These are phyloP conservation scores for Mohoua ochrocephala DNA, from an alignment of 2,113 vertebrate genomes.

Conservation along the genomic window DNA sequence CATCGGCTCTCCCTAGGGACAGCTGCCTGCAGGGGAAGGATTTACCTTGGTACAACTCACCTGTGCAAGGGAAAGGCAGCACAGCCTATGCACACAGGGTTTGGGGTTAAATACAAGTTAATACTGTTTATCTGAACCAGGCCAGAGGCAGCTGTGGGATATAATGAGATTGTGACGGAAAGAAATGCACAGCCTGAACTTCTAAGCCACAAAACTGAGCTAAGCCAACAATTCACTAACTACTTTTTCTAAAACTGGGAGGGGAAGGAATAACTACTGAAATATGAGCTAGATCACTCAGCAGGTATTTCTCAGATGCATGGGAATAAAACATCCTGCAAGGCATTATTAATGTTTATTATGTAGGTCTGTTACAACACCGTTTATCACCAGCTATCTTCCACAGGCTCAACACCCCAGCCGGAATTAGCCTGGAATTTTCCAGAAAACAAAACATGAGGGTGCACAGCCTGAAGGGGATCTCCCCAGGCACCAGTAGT, in stretches of 20 bases:
- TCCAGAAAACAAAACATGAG: neutral
- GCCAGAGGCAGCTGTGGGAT: neutral
- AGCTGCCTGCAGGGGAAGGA: neutral
- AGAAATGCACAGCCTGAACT: neutral
- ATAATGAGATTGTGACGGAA: neutral
- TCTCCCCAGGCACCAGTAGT: neutral
- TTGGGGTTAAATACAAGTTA: neutral
- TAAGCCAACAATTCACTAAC: neutral
- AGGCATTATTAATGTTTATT: neutral
- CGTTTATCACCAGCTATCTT: neutral
- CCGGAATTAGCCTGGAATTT: neutral
- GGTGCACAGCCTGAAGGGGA: neutral
- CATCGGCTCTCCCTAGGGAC: neutral
- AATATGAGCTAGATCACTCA: neutral
- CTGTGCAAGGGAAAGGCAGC: neutral
- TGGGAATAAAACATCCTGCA: neutral
- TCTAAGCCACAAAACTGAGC: neutral
- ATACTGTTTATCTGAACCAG: neutral
- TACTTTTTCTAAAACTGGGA: neutral
- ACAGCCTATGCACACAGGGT: neutral
- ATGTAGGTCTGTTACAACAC: neutral
- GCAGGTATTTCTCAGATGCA: neutral
- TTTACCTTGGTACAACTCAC: neutral
- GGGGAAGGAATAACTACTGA: neutral
- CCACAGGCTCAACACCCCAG: neutral